Evolutionary conservation across 1,140 invertebrate species (phyloP), one percentile per base, ranked within the genome.

Genomic region (Pseudomyrmex sp.): DNA sequence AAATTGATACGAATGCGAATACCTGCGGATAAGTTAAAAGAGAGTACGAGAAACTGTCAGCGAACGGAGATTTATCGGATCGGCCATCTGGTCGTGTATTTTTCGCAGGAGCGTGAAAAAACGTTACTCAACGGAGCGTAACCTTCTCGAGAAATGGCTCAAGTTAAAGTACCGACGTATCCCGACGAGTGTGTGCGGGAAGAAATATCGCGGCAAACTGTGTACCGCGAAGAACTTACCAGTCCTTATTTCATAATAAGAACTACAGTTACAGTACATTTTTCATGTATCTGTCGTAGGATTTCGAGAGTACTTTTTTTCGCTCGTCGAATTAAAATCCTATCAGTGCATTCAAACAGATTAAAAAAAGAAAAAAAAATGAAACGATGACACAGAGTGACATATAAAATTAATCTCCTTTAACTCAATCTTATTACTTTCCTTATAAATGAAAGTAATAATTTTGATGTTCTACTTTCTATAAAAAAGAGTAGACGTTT

Each of bases 1-100:
- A 79, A 79, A 79, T 79, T 79, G 76, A 79, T 79, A 79, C 76
- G 65, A 66, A 79, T 79, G 76, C 65, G 76, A 48, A 20, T 35
- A 35, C 35, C 15, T 13, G 76, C 76, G 65, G 20, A 58, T 70
- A 69, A 79, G 65, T 79, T 70, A 70, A 69, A 58, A 69, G 63
- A 69, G 63, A 79, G 54, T 70, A 70, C 76, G 52, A 59, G 58
- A 66, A 35, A 70, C 76, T 70, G 65, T 69, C 76, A 68, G 52
- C 52, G 44, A 48, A 12, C 20, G 26, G 44, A 79, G 76, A 79
- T 79, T 79, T 79, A 79, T 79, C 46, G 65, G 66, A 69, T 79
- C 65, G 76, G 54, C 65, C 65, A 26, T 59, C 76, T 46, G 66
- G 76, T 50, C 76, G 44, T 79, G 76, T 70, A 50, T 79, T 79